Evolutionary conservation across 2,113 vertebrate genomes (phyloP).

Genomic region (Lophochroa leadbeateri): DNA sequence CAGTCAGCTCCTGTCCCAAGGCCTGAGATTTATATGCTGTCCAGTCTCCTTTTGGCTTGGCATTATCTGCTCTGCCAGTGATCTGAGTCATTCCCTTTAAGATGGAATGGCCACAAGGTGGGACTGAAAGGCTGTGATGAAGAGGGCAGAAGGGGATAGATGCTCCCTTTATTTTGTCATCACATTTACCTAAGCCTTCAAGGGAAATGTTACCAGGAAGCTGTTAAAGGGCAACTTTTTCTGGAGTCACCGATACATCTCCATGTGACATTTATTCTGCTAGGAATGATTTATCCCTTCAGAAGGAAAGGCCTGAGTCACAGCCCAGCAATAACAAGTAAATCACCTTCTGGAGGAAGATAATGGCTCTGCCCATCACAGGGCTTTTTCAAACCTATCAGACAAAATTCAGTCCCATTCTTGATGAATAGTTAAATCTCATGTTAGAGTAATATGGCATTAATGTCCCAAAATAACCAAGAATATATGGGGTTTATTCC

Average conservation of each 20-base stretch:
- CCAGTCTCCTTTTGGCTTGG: neutral
- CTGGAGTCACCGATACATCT: slow-evolving; percentile 59
- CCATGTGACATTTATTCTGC: slow-evolving; percentile 54
- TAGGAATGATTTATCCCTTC: slow-evolving; percentile 70
- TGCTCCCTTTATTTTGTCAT: slow-evolving; percentile 45
- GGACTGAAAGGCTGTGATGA: slow-evolving; percentile 44
- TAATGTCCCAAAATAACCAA: neutral
- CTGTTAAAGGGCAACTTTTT: slow-evolving; percentile 64
- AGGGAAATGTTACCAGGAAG: slow-evolving; percentile 58
- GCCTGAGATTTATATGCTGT: neutral
- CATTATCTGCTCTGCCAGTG: slow-evolving; percentile 25
- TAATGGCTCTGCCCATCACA: slow-evolving; percentile 6
- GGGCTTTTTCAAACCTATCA: neutral
- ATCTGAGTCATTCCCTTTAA: slow-evolving; percentile 39
- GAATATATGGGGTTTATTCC: neutral
- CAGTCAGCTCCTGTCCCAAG: neutral
- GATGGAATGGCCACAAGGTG: neutral
- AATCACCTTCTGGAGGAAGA: slow-evolving; percentile 46
- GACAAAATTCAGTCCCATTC: neutral
- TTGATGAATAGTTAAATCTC: neutral
- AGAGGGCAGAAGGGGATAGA: slow-evolving; percentile 16
- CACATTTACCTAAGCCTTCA: slow-evolving; percentile 29
- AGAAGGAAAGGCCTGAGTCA: slow-evolving; percentile 63
- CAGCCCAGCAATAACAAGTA: slow-evolving; percentile 63
- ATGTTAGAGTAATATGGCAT: neutral